phyloP scores from a whole-genome alignment of 1,140 invertebrate genomes.

The Macrobrachium rosenbergii region DNA sequence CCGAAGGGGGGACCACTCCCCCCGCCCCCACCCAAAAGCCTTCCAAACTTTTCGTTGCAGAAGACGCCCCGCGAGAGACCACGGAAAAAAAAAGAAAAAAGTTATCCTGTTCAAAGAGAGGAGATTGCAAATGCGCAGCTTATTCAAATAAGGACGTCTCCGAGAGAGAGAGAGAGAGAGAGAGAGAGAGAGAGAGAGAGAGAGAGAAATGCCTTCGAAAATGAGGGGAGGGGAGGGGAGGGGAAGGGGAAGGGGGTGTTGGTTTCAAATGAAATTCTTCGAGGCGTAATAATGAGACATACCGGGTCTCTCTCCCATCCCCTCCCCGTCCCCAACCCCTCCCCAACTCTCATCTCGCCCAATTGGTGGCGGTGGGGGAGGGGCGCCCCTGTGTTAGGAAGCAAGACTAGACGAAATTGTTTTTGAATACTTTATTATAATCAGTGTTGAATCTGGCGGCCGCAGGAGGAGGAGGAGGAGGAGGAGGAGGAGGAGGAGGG shows the following conservation, averaged over 20 bases:
- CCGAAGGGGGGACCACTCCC: too few species aligned
- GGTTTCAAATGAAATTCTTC: neutral
- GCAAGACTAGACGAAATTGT: neutral
- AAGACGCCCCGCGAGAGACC: too few species aligned
- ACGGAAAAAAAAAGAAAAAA: too few species aligned
- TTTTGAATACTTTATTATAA: too few species aligned
- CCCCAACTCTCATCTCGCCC: neutral
- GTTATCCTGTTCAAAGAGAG: too few species aligned
- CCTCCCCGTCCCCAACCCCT: too few species aligned
- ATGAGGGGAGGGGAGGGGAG: neutral
- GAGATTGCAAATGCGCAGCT: neutral
- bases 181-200: neutral
- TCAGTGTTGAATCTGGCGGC: too few species aligned
- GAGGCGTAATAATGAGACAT: neutral
- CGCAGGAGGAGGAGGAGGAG: too few species aligned
- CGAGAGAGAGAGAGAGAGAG: constrained; percentile 27
- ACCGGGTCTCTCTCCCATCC: neutral
- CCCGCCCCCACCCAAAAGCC: too few species aligned
- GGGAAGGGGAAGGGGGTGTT: neutral
- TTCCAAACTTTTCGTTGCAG: too few species aligned
- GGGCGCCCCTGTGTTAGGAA: too few species aligned
- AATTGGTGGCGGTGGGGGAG: neutral
- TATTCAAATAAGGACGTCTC: neutral
- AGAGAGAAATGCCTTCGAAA: neutral
- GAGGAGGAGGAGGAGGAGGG: too few species aligned